Evolutionary conservation across 2,888 invertebrate species (phyloP), one percentile per base, ranked within the genome.

Genomic region (Eupeodes latifasciatus): DNA sequence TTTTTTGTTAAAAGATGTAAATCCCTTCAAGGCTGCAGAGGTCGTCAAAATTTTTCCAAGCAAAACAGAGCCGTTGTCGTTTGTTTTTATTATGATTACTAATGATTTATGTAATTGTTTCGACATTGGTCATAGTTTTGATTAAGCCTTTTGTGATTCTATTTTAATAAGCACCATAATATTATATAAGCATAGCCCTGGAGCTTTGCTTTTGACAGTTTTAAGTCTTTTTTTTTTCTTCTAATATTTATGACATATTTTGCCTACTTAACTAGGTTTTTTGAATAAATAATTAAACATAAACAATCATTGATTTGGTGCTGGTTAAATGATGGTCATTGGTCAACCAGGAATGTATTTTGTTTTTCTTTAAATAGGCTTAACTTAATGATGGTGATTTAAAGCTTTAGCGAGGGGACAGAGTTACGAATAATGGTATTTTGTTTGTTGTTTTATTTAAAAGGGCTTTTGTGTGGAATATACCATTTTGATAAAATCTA

Each of bases 61-160:
- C 27, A 57, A 72, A 57, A 69, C 12, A 19, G 9, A 66, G 7
- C 34, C 3, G 10, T 51, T n/a, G 36, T 51, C 34, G 36, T 53
- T 14, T 44, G 0, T 66, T 69, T 44, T 55, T 71, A 40, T 71
- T 55, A 55, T 72, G 57, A 72, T 72, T 47, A 72, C 72, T 59
- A 72, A 72, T 72, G 72, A 72, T 72, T 72, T 72, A 72, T 72
- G 44, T 72, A 57, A 72, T 72, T 72, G 72, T 59, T 72, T 72
- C 72, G 59, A 59, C 72, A 72, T 72, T 72, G 57, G 59, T 5
- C 12, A 67, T 19, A 71, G 55, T 44, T 59, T 49, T 11, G 36
- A 9, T 40, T 40, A 40, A 40, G 53, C 5, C 14, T 14, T 14
- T 72, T 55, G 57, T 47, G 40, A 72, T 72, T 72, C 72, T 49